These are phyloP conservation scores for Forbesichthys agassizii DNA, from an alignment of 2,113 vertebrate genomes.

Conservation along the genomic window DNA sequence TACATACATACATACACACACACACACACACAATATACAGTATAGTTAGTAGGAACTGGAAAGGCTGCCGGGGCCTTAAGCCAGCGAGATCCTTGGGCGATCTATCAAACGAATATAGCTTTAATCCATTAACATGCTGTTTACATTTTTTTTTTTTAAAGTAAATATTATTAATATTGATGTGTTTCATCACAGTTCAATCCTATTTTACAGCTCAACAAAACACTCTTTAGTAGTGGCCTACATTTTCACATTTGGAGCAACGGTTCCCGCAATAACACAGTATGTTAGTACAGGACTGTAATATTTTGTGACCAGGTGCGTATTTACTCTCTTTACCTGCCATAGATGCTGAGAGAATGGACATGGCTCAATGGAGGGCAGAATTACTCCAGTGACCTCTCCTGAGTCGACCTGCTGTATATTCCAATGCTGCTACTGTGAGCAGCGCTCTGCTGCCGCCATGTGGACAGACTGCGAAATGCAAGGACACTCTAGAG, in stretches of 20 bases:
- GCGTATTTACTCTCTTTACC: neutral
- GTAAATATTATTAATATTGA: no score
- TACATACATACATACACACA: no score
- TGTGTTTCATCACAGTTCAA: no score
- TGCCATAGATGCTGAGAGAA: constrained; percentile 65
- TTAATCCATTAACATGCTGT: no score
- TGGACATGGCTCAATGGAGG: constrained; percentile 67
- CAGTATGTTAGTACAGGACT: neutral
- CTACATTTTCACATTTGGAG: neutral
- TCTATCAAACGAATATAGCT: no score
- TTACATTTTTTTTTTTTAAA: no score
- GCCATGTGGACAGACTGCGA: constrained; percentile 45
- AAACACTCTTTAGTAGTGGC: no score
- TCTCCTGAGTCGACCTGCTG: constrained; percentile 37
- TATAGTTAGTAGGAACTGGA: no score
- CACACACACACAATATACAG: no score
- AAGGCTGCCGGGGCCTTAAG: no score
- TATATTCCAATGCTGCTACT: neutral
- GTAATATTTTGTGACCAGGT: neutral
- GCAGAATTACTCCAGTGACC: constrained; percentile 65
- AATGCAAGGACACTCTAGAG: constrained; percentile 15
- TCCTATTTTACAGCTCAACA: no score
- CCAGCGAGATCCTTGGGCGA: no score
- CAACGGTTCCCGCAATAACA: neutral
- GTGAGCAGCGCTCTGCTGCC: constrained; percentile 42